Base-by-base conservation (phyloP, 2,113 vertebrate genomes). In the Marmota monax region DNA sequence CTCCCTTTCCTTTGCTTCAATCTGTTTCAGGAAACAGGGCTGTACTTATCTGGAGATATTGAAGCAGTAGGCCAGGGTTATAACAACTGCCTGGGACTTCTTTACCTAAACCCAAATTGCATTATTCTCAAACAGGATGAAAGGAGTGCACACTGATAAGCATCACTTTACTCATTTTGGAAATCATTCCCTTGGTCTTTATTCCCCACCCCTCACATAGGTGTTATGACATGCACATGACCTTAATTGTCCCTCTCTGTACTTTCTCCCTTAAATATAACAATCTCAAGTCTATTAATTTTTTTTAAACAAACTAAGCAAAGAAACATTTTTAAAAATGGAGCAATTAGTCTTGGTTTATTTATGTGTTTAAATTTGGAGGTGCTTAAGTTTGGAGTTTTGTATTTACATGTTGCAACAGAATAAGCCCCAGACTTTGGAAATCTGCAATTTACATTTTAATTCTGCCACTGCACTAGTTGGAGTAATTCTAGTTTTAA, bases 231-330 rank as follows among this genome's bases (percentile, higher is more conserved):
- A 77, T 34, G 34, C 5, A 65, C 12, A 39, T 7, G 73, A 17
- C 16, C 67, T 72, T 69, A 63, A 78, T 13, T 72, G 48, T 69
- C 39, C 51, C 48, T 53, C 27, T 76, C 32, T 51, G 29, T 10
- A 48, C 23, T 92, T 78, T 25, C 14, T 61, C 8, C 61, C 27
- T 73, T 18, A 95, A 88, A 58, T 88, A 39, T 6, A 23, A 29
- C 45, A 27, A 42, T 90, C 16, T 74, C 76, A 51, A 83, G 17
- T 84, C 32, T 86, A 4, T 67, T 72, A 11, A 82, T 94, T 82
- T 86, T 67, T 97, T 61, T 58, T 94, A 45, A 45, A 63, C 56
- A 93, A 92, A 78, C 25, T 32, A 88, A 56, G 6, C 85, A n/a
- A 37, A 27, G 16, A 96, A 76, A 65, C 8, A 32, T 90, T 45